Evolutionary conservation across 2,113 vertebrate genomes (phyloP).

Genomic region (Papio anubis): DNA sequence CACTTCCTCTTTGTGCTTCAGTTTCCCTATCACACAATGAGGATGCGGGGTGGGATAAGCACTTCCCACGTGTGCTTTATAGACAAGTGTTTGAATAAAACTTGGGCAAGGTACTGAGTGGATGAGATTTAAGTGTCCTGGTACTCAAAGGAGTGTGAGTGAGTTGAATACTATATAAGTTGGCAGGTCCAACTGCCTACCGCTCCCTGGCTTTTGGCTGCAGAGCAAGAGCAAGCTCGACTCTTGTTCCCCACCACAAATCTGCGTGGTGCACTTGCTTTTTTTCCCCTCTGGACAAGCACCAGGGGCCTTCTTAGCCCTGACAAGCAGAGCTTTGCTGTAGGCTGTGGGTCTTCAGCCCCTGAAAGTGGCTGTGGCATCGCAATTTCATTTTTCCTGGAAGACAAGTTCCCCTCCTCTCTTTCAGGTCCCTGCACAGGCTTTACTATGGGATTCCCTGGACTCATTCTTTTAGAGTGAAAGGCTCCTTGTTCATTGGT

Average conservation of each 20-base stretch:
- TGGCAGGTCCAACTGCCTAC: background rate
- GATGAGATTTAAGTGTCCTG: background rate
- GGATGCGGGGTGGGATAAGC: background rate
- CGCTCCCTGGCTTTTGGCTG: background rate
- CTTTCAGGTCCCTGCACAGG: background rate
- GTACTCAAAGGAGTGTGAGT: background rate
- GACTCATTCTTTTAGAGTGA: background rate
- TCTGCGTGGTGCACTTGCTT: background rate
- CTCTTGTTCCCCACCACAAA: background rate
- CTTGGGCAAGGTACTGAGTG: background rate
- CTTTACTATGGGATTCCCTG: background rate
- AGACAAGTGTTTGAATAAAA: background rate
- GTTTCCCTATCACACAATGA: background rate
- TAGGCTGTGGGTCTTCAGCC: background rate
- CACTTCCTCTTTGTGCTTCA: background rate
- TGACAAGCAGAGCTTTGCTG: background rate
- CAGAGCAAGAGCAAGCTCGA: background rate
- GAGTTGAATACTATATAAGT: background rate
- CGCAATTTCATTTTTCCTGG: background rate
- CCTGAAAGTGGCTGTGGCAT: background rate
- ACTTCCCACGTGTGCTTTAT: background rate
- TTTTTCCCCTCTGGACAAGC: background rate
- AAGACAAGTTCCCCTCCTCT: background rate
- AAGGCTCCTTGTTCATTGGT: background rate
- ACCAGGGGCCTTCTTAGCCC: background rate